Percentiles rank a stretch among this genome's conserved stretches.
Conservation (phyloP, 2,113 vertebrate species). For the Rhizomys pruinosus region DNA sequence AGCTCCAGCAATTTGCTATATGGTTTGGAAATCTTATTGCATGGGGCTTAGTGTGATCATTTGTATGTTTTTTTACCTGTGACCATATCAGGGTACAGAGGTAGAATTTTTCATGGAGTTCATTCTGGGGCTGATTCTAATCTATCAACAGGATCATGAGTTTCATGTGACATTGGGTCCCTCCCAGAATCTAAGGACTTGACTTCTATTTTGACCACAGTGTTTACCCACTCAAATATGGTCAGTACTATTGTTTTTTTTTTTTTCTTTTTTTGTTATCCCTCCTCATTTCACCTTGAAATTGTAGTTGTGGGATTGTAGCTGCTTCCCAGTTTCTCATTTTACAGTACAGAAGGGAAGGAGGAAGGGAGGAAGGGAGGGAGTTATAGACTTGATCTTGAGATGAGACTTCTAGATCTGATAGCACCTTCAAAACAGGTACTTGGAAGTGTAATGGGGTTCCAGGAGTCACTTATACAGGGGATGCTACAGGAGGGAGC, state of each 20-base stretch:
- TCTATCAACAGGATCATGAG: not conserved
- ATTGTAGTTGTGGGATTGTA: not conserved
- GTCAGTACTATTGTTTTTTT: not conserved
- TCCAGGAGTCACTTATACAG: not conserved
- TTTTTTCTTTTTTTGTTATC: too few species aligned
- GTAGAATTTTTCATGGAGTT: constrained; percentile 7
- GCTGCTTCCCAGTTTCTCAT: not conserved
- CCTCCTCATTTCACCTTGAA: not conserved
- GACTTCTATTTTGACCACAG: constrained; percentile 11
- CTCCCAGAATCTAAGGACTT: not conserved
- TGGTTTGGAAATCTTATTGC: constrained; percentile 12
- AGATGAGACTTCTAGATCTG: constrained; percentile 34
- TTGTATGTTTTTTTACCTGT: constrained; percentile 21
- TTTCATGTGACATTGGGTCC: not conserved
- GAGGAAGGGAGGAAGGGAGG: too few species aligned
- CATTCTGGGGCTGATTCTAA: not conserved
- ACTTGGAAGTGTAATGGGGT: not conserved
- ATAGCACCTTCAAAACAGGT: not conserved
- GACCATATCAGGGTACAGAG: not conserved
- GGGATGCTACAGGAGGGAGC: not conserved
- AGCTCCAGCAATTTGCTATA: not conserved
- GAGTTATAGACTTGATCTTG: not conserved
- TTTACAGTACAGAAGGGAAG: not conserved
- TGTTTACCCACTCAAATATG: not conserved
- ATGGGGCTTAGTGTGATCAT: not conserved